Percentiles rank a stretch among this genome's conserved stretches.
These are phyloP conservation scores for Thera britannica DNA, from an alignment of 2,888 invertebrate genomes.

Conservation along the genomic window DNA sequence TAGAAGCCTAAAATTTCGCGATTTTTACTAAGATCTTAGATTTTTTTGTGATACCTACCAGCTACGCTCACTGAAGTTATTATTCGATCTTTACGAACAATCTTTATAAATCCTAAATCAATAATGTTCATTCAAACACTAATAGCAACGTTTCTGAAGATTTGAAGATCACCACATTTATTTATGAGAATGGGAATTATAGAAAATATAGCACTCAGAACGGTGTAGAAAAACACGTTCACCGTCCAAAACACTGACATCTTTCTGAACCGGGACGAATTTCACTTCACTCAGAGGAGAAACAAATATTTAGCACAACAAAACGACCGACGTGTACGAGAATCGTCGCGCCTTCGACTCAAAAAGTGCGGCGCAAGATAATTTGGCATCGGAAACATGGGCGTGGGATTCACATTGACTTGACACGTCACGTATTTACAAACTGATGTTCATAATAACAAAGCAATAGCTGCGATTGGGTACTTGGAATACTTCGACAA, in stretches of 20 bases:
- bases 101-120: conserved; percentile 31
- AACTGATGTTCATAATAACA: conserved; percentile 46
- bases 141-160: conserved; percentile 61
- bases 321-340: conserved; percentile 57
- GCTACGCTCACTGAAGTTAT: conserved; percentile 29
- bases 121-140: conserved; percentile 52
- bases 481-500: conserved; percentile 38
- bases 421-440: conserved; percentile 43
- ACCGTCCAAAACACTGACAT: conserved; percentile 59
- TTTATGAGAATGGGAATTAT: conserved; percentile 56
- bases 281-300: conserved; percentile 40
- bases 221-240: conserved; percentile 50
- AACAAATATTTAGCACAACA: conserved; percentile 50
- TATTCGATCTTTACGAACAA: conserved; percentile 31
- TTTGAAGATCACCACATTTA: conserved; percentile 58
- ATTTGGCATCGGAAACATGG: conserved; percentile 66
- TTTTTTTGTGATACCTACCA: conserved; percentile 19
- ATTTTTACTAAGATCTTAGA: too few relatives aligned
- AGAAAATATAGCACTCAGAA: conserved; percentile 55
- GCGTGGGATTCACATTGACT: conserved; percentile 57
- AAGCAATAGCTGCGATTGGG: conserved; percentile 50
- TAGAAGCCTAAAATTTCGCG: too few relatives aligned
- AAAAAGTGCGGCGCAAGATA: conserved; percentile 65
- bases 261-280: conserved; percentile 41
- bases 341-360: conserved; percentile 54